These are phyloP conservation scores for Strigamia crassipes DNA, from an alignment of 2,888 invertebrate genomes.

Conservation along the genomic window DNA sequence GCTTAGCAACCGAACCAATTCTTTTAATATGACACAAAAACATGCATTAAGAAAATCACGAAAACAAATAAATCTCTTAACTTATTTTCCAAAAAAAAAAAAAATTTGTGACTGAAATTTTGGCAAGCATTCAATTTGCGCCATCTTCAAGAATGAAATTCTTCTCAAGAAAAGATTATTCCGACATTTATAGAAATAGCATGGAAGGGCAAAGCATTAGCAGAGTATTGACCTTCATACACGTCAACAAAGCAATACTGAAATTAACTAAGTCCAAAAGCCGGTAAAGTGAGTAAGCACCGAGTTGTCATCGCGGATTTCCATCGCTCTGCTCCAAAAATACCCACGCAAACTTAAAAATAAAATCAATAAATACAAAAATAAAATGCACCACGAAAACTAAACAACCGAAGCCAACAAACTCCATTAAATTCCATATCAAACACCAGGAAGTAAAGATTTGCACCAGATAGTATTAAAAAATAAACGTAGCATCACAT, in stretches of 20 bases:
- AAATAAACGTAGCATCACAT: background rate
- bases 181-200: constrained; percentile 7
- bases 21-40: background rate
- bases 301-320: constrained; percentile 1
- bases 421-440: background rate
- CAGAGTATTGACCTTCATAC: background rate
- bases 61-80: constrained; percentile 25
- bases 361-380: background rate
- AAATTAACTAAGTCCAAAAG: constrained; percentile 4
- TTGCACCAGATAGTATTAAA: background rate
- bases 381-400: background rate
- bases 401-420: background rate
- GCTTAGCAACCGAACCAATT: background rate
- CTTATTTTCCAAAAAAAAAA: background rate
- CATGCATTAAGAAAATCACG: background rate
- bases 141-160: constrained; percentile 34
- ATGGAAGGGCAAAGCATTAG: background rate
- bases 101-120: background rate
- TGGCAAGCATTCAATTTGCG: constrained; percentile 17
- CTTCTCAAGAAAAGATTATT: background rate
- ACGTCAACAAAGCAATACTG: constrained; percentile 7
- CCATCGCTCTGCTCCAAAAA: background rate
- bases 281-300: background rate
- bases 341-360: background rate
- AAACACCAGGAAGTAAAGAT: constrained; percentile 6